Evolutionary conservation across 2,888 invertebrate species (phyloP).

Genomic region (Mesoligia furuncula): DNA sequence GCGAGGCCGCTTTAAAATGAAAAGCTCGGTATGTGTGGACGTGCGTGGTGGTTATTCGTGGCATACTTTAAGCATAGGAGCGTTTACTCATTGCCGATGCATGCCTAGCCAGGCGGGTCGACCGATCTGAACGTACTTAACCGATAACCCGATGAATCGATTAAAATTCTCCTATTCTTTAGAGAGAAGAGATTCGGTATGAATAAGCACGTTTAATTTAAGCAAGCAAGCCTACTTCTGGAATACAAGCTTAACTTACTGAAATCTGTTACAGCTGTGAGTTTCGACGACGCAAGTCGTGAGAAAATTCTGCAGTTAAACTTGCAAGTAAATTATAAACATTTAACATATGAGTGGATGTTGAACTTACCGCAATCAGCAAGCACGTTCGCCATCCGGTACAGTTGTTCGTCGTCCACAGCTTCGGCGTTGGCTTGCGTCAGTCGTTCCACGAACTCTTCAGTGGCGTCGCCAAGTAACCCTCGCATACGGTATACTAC

Average conservation of each 20-base stretch:
- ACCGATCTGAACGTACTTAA: neutral
- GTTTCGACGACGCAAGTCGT: neutral
- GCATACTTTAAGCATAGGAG: neutral
- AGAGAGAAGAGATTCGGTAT: neutral
- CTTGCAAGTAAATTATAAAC: neutral
- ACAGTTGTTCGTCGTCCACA: constrained; percentile 98
- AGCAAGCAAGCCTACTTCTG: neutral
- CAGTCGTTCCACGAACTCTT: constrained; percentile 99
- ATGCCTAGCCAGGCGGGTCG: neutral
- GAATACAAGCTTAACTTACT: neutral
- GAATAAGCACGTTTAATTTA: no score
- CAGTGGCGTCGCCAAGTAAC: constrained; percentile 99
- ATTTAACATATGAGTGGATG: neutral
- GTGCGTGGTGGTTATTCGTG: neutral
- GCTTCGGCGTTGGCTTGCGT: constrained; percentile 95
- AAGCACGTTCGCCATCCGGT: constrained; percentile 90
- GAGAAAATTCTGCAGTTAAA: neutral
- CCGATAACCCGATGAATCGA: neutral
- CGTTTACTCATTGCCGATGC: neutral
- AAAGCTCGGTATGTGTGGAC: no score
- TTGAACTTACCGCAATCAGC: constrained; percentile 83
- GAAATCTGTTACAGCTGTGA: no score
- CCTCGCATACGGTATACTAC: constrained; percentile 99
- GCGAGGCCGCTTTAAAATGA: no score
- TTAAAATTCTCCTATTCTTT: neutral